phyloP scores from a whole-genome alignment of 1,140 invertebrate species.

The Asobara japonica region DNA sequence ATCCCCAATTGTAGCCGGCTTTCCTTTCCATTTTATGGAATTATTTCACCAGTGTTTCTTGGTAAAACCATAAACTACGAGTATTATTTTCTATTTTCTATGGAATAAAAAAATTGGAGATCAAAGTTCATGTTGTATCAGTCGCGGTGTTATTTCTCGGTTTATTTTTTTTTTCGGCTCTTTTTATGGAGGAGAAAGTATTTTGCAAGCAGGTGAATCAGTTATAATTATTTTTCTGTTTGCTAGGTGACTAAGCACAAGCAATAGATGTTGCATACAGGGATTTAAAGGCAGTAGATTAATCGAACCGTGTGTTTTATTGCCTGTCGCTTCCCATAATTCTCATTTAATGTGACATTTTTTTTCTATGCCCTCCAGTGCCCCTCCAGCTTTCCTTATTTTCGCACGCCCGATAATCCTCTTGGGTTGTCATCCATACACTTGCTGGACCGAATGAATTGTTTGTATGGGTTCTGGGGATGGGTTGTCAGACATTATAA shows the following conservation, averaged over 20 bases:
- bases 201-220: no score
- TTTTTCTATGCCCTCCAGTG: slow-evolving; percentile 42
- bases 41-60: background rate
- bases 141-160: no score
- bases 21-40: background rate
- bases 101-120: background rate
- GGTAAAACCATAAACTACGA: background rate
- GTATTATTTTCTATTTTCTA: background rate
- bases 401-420: slow-evolving; percentile 55
- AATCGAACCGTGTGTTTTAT: slow-evolving; percentile 13
- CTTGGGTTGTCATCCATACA: slow-evolving; percentile 22
- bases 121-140: background rate
- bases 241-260: background rate
- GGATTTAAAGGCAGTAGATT: background rate
- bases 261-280: background rate
- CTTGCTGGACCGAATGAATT: slow-evolving; percentile 33
- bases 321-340: slow-evolving; percentile 51
- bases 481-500: slow-evolving; percentile 43
- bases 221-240: background rate
- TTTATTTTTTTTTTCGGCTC: background rate
- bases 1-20: background rate
- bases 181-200: background rate
- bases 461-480: slow-evolving; percentile 28
- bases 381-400: slow-evolving; percentile 45
- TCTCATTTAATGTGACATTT: slow-evolving; percentile 62